phyloP scores from a whole-genome alignment of 1,140 invertebrate genomes.

The Spodoptera frugiperda region DNA sequence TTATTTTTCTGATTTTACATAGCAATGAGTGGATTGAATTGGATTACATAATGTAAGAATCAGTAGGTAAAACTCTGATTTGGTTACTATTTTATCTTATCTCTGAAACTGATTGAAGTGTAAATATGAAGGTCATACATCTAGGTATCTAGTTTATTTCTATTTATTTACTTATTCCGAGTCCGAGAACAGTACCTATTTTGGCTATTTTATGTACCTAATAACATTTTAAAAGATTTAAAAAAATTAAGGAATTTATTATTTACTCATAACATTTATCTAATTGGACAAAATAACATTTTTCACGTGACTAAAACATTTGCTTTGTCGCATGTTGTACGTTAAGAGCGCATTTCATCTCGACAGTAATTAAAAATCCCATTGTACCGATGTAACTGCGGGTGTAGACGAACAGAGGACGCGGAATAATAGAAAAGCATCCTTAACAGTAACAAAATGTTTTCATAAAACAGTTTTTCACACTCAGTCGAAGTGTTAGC shows the following conservation, averaged over 20 bases:
- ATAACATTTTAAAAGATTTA: too few relatives aligned
- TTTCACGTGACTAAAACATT: too few relatives aligned
- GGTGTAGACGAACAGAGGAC: slow-evolving; percentile 1
- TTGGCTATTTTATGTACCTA: too few relatives aligned
- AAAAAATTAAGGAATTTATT: too few relatives aligned
- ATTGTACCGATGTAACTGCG: background rate
- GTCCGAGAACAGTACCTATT: too few relatives aligned
- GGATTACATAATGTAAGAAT: too few relatives aligned
- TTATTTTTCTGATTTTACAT: too few relatives aligned
- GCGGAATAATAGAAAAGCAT: slow-evolving; percentile 29
- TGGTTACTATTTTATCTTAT: slow-evolving; percentile 17
- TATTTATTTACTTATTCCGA: background rate
- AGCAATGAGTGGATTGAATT: too few relatives aligned
- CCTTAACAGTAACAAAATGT: slow-evolving; percentile 34
- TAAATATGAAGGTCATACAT: too few relatives aligned
- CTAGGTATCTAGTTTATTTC: background rate
- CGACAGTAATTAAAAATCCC: slow-evolving; percentile 12
- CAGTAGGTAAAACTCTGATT: background rate
- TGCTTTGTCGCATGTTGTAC: too few relatives aligned
- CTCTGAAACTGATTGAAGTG: background rate
- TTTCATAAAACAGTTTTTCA: slow-evolving; percentile 44
- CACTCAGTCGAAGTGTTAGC: slow-evolving; percentile 39
- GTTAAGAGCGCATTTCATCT: background rate
- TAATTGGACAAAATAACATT: too few relatives aligned
- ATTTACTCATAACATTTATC: too few relatives aligned